Evolutionary conservation across 2,113 vertebrate genomes (phyloP).

Genomic region (Panurus biarmicus): DNA sequence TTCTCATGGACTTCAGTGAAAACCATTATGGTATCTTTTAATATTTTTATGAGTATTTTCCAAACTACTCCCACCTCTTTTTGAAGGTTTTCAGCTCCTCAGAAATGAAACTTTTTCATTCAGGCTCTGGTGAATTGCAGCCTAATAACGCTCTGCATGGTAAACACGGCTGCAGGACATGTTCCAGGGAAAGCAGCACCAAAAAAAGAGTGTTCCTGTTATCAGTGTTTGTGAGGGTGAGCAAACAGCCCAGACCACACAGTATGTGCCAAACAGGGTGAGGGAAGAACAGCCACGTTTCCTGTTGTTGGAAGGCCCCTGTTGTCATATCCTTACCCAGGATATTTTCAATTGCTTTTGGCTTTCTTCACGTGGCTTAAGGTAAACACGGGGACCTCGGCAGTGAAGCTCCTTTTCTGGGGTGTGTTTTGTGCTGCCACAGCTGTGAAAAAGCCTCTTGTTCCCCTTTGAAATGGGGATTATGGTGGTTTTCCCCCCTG

Average conservation of each 20-base stretch:
- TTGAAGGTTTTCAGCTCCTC: not conserved
- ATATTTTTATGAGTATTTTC: not conserved
- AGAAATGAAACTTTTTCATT: not conserved
- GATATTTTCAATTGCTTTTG: not conserved
- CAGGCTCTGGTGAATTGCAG: not conserved
- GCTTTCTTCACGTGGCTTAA: not conserved
- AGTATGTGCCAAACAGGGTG: not conserved
- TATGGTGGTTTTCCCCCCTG: accelerated
- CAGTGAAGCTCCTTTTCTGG: not conserved
- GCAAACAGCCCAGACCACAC: not conserved
- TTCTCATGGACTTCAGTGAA: not conserved
- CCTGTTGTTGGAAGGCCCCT: not conserved
- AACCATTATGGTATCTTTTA: not conserved
- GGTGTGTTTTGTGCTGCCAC: not conserved
- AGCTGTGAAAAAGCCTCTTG: not conserved
- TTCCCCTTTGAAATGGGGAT: not conserved
- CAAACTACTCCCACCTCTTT: not conserved
- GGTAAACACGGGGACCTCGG: not conserved
- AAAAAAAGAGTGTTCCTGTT: not conserved
- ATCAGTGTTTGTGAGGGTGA: not conserved
- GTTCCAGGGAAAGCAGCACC: not conserved
- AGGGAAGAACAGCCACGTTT: not conserved
- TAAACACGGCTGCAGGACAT: accelerated
- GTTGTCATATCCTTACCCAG: not conserved
- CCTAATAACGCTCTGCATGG: accelerated